Evolutionary conservation across 2,888 invertebrate genomes (phyloP).

Genomic region (Amphipoea oculea): DNA sequence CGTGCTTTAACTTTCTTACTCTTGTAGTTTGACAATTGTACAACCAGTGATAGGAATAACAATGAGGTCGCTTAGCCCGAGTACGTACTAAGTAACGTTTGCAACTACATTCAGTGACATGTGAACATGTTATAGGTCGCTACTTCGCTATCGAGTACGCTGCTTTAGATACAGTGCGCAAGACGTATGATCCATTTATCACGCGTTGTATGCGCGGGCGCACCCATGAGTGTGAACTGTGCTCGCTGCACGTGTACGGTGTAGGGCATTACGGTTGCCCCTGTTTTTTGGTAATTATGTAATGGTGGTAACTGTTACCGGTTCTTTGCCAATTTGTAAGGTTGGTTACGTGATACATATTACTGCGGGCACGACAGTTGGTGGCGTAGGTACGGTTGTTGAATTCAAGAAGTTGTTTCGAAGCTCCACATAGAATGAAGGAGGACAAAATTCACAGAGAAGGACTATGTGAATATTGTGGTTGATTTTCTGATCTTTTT

Average conservation of each 20-base stretch:
- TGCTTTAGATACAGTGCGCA: constrained; percentile 26
- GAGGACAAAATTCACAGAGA: neutral
- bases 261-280: constrained; percentile 54
- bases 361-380: neutral
- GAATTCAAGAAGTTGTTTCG: neutral
- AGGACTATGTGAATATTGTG: neutral
- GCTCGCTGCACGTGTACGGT: constrained; percentile 41
- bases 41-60: neutral
- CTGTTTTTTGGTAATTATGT: constrained; percentile 52
- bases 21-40: neutral
- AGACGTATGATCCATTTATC: constrained; percentile 61
- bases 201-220: constrained; percentile 55
- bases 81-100: neutral
- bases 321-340: neutral
- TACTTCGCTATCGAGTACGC: neutral
- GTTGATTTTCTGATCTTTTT: neutral
- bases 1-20: neutral
- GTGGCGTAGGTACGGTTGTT: neutral
- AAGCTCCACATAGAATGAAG: neutral
- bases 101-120: neutral
- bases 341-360: constrained; percentile 9
- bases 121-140: neutral
- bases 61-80: neutral
- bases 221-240: constrained; percentile 61
- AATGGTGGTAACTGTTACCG: constrained; percentile 37